These are phyloP conservation scores for Stomatorhinus walkeri DNA, from an alignment of 2,797 vertebrate species.

Conservation along the genomic window DNA sequence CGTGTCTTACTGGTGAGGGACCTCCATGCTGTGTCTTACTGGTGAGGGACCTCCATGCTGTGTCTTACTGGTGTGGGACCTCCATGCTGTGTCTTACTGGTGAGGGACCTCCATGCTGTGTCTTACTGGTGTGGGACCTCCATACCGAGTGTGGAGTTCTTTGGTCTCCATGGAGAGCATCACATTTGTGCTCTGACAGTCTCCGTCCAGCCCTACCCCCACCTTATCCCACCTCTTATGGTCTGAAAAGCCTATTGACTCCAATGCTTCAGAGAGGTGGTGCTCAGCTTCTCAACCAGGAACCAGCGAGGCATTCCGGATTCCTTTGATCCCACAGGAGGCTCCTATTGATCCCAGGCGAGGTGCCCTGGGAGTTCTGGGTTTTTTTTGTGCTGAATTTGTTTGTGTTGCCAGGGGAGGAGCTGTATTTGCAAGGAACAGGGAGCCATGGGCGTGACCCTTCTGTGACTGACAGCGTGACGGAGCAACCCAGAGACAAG, in stretches of 20 bases:
- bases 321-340: not conserved
- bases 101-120: not conserved
- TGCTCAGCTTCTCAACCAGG: not conserved
- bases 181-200: not conserved
- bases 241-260: slow-evolving; percentile 5
- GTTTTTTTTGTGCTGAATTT: not conserved
- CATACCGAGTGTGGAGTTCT: not conserved
- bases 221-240: not conserved
- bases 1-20: too few relatives aligned
- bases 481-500: not conserved
- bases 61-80: too few relatives aligned
- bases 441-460: not conserved
- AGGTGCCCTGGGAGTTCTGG: not conserved
- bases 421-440: not conserved
- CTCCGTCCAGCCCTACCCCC: not conserved
- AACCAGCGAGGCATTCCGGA: not conserved
- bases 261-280: not conserved
- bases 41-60: not conserved
- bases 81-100: too few relatives aligned
- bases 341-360: not conserved
- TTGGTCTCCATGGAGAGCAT: not conserved
- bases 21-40: not conserved
- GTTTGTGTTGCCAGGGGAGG: slow-evolving; percentile 9
- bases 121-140: not conserved
- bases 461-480: not conserved